phyloP scores from a whole-genome alignment of 2,888 invertebrate genomes.

The Tolmerus cingulatus region DNA sequence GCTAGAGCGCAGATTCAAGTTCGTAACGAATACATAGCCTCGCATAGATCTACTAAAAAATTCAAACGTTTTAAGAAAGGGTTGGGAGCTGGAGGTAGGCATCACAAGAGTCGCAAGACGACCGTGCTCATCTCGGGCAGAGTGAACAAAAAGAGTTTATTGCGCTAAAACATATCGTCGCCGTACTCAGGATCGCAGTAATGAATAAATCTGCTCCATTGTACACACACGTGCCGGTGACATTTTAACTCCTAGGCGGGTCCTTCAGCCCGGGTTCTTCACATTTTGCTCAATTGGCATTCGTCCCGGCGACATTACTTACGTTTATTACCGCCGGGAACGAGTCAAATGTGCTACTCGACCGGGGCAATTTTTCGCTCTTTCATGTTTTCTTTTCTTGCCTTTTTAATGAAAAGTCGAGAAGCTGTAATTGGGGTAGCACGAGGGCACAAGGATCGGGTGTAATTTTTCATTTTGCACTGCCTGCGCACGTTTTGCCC shows the following conservation, averaged over 20 bases:
- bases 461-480: background rate
- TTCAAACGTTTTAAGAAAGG: background rate
- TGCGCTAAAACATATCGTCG: constrained; percentile 27
- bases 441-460: background rate
- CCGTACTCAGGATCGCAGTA: background rate
- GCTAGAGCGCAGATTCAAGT: background rate
- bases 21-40: background rate
- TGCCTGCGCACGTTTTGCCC: background rate
- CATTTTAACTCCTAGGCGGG: background rate
- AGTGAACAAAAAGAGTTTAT: constrained; percentile 17
- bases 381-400: background rate
- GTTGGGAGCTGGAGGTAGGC: background rate
- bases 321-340: constrained; percentile 33
- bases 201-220: constrained; percentile 20
- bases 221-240: constrained; percentile 1
- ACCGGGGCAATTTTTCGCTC: background rate
- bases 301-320: constrained; percentile 30
- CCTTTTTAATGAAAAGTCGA: background rate
- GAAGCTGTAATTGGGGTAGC: background rate
- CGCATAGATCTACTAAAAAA: background rate
- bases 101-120: background rate
- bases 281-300: constrained; percentile 36
- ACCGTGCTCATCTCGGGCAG: background rate
- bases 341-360: background rate
- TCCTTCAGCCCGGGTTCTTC: background rate